phyloP scores from a whole-genome alignment of 2,888 invertebrate genomes.

The Xanthorhoe designata region DNA sequence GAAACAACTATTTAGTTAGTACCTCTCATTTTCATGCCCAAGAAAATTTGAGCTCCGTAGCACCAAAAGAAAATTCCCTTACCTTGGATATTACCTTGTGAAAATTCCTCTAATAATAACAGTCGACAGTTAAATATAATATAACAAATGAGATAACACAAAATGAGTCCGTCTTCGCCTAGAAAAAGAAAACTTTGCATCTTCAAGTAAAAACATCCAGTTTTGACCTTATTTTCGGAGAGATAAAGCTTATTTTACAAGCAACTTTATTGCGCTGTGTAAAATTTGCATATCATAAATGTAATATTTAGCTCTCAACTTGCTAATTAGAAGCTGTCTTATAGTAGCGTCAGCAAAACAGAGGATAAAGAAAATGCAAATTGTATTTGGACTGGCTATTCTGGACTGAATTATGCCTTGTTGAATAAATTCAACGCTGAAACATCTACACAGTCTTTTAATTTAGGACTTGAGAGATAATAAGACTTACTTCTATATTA shows the following conservation, averaged over 20 bases:
- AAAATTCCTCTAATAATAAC: conserved; percentile 43
- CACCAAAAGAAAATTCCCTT: conserved; percentile 27
- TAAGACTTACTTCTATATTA: not conserved
- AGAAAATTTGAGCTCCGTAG: conserved; percentile 9
- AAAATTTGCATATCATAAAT: conserved; percentile 84
- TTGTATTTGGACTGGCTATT: conserved; percentile 23
- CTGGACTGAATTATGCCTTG: conserved; percentile 17
- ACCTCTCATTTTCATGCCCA: conserved; percentile 3
- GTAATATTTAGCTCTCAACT: conserved; percentile 84
- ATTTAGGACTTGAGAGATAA: not conserved
- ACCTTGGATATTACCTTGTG: conserved; percentile 26
- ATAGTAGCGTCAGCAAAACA: conserved; percentile 64
- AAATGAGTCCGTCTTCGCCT: conserved; percentile 61
- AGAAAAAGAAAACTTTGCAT: conserved; percentile 59
- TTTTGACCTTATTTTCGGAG: conserved; percentile 51
- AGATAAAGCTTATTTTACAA: conserved; percentile 59
- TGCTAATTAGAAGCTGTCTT: conserved; percentile 82
- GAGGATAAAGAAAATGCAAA: conserved; percentile 32
- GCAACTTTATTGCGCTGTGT: conserved; percentile 52
- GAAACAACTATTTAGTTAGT: not conserved
- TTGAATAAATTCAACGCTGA: conserved; percentile 13
- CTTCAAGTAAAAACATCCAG: conserved; percentile 49
- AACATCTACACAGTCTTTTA: not conserved
- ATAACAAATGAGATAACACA: conserved; percentile 62
- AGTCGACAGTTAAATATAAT: conserved; percentile 48